These are phyloP conservation scores for Drosophila saltans DNA, from an alignment of 1,140 invertebrate species.

Conservation along the genomic window DNA sequence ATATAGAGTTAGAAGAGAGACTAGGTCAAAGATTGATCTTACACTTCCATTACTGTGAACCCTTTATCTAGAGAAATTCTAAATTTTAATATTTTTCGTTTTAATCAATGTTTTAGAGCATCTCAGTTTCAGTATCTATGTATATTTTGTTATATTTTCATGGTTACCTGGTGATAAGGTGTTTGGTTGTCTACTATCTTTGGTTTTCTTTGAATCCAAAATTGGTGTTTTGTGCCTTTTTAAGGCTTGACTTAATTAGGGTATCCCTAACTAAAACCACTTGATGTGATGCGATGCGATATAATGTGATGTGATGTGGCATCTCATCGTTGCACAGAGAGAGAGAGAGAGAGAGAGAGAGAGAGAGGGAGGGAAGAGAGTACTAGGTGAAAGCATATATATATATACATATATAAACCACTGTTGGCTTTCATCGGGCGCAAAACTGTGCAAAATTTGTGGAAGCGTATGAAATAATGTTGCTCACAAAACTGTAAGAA, in stretches of 20 bases:
- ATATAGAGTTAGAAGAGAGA: too few species aligned
- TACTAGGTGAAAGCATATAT: neutral
- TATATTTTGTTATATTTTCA: neutral
- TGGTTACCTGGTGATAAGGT: slow-evolving; percentile 5
- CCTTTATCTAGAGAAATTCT: too few species aligned
- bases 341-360: too few species aligned
- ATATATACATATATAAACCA: neutral
- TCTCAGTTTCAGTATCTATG: neutral
- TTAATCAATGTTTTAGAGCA: neutral
- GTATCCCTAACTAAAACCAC: slow-evolving; percentile 12
- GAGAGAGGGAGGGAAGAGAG: too few species aligned
- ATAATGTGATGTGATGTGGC: neutral
- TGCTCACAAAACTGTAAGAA: slow-evolving; percentile 69
- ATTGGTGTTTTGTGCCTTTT: slow-evolving; percentile 12
- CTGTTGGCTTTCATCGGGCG: slow-evolving; percentile 46
- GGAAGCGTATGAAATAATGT: slow-evolving; percentile 57
- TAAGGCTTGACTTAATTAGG: slow-evolving; percentile 12
- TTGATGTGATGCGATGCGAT: slow-evolving; percentile 2
- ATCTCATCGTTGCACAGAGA: neutral
- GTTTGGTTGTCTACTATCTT: slow-evolving; percentile 1
- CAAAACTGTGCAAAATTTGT: slow-evolving; percentile 40
- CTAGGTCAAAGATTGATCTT: too few species aligned
- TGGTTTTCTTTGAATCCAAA: slow-evolving; percentile 10
- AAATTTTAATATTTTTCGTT: too few species aligned
- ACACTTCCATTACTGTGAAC: too few species aligned